Percentiles rank a stretch among this genome's conserved stretches.
Evolutionary conservation across 1,140 invertebrate genomes (phyloP).

Genomic region (Pantala flavescens): DNA sequence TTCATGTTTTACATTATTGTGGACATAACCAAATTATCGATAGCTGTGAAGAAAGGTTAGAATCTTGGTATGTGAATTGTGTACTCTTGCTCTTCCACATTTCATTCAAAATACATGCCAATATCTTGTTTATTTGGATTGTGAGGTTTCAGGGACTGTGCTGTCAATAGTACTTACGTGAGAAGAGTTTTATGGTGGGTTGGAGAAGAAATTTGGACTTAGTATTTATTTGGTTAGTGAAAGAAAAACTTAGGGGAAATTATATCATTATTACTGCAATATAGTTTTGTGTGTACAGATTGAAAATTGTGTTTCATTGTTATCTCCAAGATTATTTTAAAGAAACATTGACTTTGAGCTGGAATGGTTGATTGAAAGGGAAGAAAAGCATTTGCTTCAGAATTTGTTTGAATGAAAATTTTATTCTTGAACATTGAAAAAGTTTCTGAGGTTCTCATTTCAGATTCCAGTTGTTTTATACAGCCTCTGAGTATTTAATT

Average conservation of each 20-base stretch:
- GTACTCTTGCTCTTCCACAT: neutral
- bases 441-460: neutral
- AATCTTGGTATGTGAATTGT: neutral
- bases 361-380: neutral
- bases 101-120: neutral
- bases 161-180: neutral
- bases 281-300: constrained; percentile 1
- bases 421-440: neutral
- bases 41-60: neutral
- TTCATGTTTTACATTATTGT: neutral
- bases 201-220: neutral
- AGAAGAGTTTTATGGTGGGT: neutral
- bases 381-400: neutral
- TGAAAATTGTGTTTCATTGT: neutral
- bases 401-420: neutral
- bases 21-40: neutral
- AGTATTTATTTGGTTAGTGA: constrained; percentile 10
- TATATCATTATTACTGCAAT: neutral
- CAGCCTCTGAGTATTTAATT: neutral
- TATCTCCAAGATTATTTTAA: neutral
- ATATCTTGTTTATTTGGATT: neutral
- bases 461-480: neutral
- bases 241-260: neutral
- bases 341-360: neutral
- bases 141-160: neutral